phyloP scores from a whole-genome alignment of 2,113 vertebrate genomes.

The Prionailurus viverrinus region DNA sequence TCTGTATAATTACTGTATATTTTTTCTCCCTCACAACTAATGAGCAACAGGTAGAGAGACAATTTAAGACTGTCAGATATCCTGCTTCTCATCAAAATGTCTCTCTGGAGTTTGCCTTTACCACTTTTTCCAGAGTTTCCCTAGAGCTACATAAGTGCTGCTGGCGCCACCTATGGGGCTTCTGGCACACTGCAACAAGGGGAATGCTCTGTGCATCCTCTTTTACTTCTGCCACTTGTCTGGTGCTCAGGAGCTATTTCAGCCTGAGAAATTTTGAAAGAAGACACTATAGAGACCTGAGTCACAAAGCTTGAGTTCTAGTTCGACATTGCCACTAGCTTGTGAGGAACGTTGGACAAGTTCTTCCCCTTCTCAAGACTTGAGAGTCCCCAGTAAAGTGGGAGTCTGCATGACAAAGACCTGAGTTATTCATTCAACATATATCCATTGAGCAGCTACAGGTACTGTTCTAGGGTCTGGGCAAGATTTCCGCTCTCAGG shows the following conservation, averaged over 20 bases:
- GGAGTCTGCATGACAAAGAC: neutral
- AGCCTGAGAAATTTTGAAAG: neutral
- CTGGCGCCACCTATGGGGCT: constrained; percentile 50
- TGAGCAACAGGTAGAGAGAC: neutral
- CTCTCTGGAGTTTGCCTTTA: neutral
- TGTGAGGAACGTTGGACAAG: neutral
- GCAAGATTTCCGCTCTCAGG: neutral
- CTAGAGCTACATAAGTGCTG: neutral
- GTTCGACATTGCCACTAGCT: neutral
- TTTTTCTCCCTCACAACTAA: neutral
- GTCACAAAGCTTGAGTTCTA: neutral
- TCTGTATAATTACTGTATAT: neutral
- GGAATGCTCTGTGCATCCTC: neutral
- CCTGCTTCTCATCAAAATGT: neutral
- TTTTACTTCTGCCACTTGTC: neutral
- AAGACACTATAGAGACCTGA: neutral
- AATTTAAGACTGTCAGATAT: neutral
- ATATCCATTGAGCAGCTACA: neutral
- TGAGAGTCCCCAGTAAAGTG: neutral
- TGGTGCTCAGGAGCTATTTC: neutral
- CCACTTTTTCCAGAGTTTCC: neutral
- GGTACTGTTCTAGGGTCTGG: neutral
- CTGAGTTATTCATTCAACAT: neutral
- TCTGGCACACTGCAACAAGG: neutral
- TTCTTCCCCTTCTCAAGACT: constrained; percentile 21